Evolutionary conservation across 2,797 vertebrate species (phyloP).

Genomic region (Xenentodon cancila): DNA sequence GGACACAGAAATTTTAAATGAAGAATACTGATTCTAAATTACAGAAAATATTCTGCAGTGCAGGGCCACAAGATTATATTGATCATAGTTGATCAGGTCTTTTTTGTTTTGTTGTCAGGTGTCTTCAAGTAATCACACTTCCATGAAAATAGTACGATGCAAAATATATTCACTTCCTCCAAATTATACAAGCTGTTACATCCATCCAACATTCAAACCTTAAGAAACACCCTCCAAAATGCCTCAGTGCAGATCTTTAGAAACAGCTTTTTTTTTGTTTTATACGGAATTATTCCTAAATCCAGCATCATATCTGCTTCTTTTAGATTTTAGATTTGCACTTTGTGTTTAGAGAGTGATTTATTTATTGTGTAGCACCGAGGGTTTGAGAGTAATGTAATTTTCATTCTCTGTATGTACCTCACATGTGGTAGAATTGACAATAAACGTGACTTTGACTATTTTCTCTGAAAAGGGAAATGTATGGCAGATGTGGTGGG

Average conservation of each 20-base stretch:
- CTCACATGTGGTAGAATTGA: too few species aligned
- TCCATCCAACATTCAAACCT: neutral
- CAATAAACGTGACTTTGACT: too few species aligned
- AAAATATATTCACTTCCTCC: constrained; percentile 33
- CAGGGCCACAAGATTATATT: too few species aligned
- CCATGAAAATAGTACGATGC: neutral
- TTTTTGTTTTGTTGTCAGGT: constrained; percentile 9
- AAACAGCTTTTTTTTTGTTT: constrained; percentile 23
- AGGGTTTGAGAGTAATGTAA: too few species aligned
- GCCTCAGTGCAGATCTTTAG: constrained; percentile 9
- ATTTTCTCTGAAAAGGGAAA: constrained; percentile 10
- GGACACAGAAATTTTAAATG: neutral
- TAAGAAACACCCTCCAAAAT: constrained; percentile 35
- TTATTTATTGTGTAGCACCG: too few species aligned
- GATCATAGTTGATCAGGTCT: neutral
- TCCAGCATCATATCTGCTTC: too few species aligned
- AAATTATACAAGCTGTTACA: constrained; percentile 30
- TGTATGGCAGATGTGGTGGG: constrained; percentile 21
- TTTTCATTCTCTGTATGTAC: too few species aligned
- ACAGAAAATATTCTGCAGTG: neutral
- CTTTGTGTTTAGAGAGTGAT: too few species aligned
- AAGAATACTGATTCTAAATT: neutral
- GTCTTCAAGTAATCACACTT: constrained; percentile 13
- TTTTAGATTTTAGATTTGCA: too few species aligned
- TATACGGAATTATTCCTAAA: constrained; percentile 27